phyloP scores from a whole-genome alignment of 2,113 vertebrate genomes.

The Brevimyrus niger region DNA sequence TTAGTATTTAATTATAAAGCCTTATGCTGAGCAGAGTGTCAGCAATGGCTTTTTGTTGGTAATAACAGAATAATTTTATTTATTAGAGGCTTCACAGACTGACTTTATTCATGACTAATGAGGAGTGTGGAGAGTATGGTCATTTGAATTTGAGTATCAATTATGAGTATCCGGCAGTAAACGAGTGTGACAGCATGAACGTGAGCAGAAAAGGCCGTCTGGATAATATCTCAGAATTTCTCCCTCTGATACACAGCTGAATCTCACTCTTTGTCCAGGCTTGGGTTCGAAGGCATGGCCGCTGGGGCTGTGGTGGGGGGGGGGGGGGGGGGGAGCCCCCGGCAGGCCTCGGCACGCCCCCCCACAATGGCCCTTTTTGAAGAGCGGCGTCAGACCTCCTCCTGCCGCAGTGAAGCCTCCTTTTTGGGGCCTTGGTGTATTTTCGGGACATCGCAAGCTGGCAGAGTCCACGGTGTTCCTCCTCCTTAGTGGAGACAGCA shows the following conservation, averaged over 20 bases:
- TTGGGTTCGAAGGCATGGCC: background rate
- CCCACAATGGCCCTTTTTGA: slow-evolving; percentile 13
- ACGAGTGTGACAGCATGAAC: background rate
- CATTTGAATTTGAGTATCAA: background rate
- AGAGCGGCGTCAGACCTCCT: background rate
- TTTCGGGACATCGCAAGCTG: background rate
- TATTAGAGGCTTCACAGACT: background rate
- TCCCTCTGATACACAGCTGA: slow-evolving; percentile 27
- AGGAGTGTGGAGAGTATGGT: background rate
- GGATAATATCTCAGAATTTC: slow-evolving; percentile 22
- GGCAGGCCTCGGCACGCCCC: slow-evolving; percentile 7
- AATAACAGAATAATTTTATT: background rate
- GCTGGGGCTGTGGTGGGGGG: background rate
- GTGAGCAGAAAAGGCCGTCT: slow-evolving; percentile 11
- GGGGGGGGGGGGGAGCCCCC: background rate
- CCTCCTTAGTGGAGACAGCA: background rate
- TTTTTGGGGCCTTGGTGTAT: background rate
- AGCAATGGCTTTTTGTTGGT: background rate
- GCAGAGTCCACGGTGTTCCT: background rate
- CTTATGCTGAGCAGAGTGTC: background rate
- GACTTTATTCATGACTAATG: background rate
- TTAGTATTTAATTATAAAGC: background rate
- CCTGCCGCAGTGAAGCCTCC: background rate
- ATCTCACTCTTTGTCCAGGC: slow-evolving; percentile 18
- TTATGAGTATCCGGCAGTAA: background rate